Evolutionary conservation across 2,797 vertebrate genomes (phyloP).

Genomic region (Babyrousa celebensis): DNA sequence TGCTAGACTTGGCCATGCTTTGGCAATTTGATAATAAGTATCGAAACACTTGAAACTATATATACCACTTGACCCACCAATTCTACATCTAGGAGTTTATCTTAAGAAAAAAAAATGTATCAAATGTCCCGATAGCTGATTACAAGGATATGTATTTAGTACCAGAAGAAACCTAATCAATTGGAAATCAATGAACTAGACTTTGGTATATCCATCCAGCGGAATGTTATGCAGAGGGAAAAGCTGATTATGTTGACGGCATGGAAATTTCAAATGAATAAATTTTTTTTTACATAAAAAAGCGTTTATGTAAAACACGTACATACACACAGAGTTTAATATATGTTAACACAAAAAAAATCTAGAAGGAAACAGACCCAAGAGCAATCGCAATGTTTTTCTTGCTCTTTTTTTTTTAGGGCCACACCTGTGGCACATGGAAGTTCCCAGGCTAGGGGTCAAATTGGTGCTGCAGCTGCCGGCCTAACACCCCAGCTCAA

Average conservation of each 20-base stretch:
- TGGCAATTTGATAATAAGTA: not conserved
- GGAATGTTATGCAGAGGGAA: not conserved
- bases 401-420: not conserved
- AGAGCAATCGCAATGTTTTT: constrained; percentile 7
- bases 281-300: not conserved
- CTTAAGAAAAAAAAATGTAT: not conserved
- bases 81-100: not conserved
- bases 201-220: not conserved
- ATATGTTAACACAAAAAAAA: not conserved
- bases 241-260: not conserved
- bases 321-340: not conserved
- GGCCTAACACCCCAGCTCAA: no score
- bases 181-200: not conserved
- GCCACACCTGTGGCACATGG: no score
- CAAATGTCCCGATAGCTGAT: not conserved
- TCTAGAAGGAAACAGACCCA: not conserved
- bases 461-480: no score
- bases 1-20: not conserved
- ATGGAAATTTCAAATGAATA: not conserved
- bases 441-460: no score
- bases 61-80: not conserved
- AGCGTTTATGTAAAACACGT: not conserved
- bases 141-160: not conserved
- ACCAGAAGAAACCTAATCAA: not conserved
- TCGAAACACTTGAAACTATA: not conserved